Base-by-base conservation (phyloP, 2,797 vertebrate genomes). In the Sus cebifrons region DNA sequence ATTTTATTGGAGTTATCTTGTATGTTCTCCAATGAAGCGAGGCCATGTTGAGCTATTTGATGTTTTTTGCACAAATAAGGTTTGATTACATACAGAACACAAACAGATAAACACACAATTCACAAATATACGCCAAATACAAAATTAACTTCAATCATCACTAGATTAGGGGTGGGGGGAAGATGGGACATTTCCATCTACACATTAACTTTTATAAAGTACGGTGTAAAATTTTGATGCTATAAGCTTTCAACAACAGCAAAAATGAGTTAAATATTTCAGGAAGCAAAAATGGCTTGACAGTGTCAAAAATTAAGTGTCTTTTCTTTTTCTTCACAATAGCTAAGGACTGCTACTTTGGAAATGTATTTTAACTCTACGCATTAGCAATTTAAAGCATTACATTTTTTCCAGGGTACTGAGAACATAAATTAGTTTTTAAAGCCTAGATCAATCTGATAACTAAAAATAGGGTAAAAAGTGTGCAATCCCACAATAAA, bases 401-500 rank as follows among this genome's bases (percentile, higher is more conserved):
- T 90, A 94, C 70, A 68, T 92, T 49, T 91, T 97, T 97, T 84
- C 89, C 96, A 97, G 73, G 68, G 93, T 92, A 97, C 18, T 89
- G 83, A 93, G 52, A 92, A 97, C 16, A 92, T 83, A 97, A 91
- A 65, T 81, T 94, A 90, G 52, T 91, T 96, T 97, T 83, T 96
- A 79, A 97, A 96, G 70, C 36, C 84, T 94, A 94, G 44, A 95
- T 90, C 60, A 98, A 98, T 97, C 56, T 97, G 87, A 87, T 96
- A 98, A 98, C 96, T 98, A 97, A 98, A 98, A 98, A 93, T 54
- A 97, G 94, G 83, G 85, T 97, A 98, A 90, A 96, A 96, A 98
- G 97, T 96, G 97, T 98, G 98, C 97, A 98, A 97, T 97, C 97
- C 97, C 97, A 98, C 86, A 97, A 98, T 96, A 97, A 98, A 96